Evolutionary conservation across 2,797 vertebrate genomes (phyloP).

Genomic region (Avahi laniger): DNA sequence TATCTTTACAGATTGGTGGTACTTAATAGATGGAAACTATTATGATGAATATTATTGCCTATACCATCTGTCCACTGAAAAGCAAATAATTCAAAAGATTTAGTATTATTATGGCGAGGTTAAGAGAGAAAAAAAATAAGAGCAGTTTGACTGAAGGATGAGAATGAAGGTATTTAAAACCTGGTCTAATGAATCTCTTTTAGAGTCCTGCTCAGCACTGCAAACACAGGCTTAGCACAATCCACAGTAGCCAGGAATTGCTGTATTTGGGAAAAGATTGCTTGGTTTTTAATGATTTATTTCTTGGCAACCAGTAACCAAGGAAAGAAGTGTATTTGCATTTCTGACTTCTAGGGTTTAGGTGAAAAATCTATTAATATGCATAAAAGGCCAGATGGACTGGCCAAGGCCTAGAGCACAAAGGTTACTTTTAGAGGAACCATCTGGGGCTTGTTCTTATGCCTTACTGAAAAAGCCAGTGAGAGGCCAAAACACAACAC

Average conservation of each 20-base stretch:
- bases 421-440: slow-evolving; percentile 60
- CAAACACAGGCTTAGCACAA: background rate
- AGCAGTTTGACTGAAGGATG: background rate
- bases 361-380: slow-evolving; percentile 75
- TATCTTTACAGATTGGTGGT: background rate
- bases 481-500: slow-evolving; percentile 6
- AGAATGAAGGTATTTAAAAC: background rate
- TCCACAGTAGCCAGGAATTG: background rate
- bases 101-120: background rate
- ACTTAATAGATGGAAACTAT: background rate
- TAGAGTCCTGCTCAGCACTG: background rate
- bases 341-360: slow-evolving; percentile 56
- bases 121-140: background rate
- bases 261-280: background rate
- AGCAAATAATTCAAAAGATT: slow-evolving; percentile 25
- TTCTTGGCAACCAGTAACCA: slow-evolving; percentile 49
- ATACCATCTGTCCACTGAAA: background rate
- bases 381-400: slow-evolving; percentile 74
- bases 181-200: background rate
- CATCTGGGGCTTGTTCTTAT: slow-evolving; percentile 27
- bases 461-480: slow-evolving; percentile 53
- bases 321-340: slow-evolving; percentile 62
- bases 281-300: slow-evolving; percentile 52
- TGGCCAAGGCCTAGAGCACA: slow-evolving; percentile 43
- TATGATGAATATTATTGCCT: background rate